Evolutionary conservation across 2,797 vertebrate species (phyloP), one percentile per base, ranked within the genome.

Genomic region (Pogoniulus pusillus): DNA sequence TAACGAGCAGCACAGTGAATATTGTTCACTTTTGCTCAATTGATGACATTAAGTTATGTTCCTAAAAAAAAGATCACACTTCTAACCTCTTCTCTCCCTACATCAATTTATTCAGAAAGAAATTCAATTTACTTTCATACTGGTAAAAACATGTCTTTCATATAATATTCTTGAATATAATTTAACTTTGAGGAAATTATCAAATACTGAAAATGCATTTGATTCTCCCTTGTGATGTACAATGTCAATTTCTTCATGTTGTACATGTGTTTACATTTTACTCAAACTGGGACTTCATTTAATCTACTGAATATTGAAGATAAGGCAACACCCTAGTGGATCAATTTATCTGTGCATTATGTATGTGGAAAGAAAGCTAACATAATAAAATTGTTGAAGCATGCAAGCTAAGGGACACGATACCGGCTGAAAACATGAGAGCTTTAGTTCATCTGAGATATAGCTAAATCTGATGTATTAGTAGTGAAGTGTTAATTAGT

Each of bases 381-480:
- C 43, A 69, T 91, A 95, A 95, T 93, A 86, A 94, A 96, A 91
- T 78, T 82, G 74, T 72, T 85, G 89, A 93, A 93, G 77, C 72
- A 70, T 83, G 69, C 9, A 73, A 93, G 34, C 86, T 90, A 89
- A 94, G 45, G n/a, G n/a, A 17, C 43, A 90, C 37, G 39, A 32
- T 47, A 79, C 14, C 59, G 60, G 12, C 11, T 77, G 76, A 96
- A 96, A 82, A 90, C 70, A 62, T 92, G 16, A 68, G 84, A 93
- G 47, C 59, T 84, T 91, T 78, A 84, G 65, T 73, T 87, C 83
- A 95, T 89, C 7, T 0, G 26, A 95, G 73, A 95, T n/a, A 90
- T 89, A 85, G 59, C 95, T 93, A 95, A 93, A 95, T 66, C 22
- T 94, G 74, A 91, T 85, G 66, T 77, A 96, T 93, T 93, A 86